Base-by-base conservation (phyloP, 2,113 vertebrate species). In the Chaenocephalus aceratus region DNA sequence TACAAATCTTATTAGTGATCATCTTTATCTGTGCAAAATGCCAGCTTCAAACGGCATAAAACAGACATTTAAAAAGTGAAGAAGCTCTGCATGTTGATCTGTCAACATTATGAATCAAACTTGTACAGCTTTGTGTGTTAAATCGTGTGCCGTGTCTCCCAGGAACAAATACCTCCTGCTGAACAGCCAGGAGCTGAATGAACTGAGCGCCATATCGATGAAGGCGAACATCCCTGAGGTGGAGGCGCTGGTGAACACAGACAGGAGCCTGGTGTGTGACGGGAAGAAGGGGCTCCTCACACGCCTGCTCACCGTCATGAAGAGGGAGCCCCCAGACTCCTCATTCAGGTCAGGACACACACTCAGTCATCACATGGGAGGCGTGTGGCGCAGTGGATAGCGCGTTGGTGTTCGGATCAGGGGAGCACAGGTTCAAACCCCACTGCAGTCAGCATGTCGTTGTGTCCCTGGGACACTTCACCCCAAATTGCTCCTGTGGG, bases 81-180 rank as follows among this genome's bases (percentile, higher is more conserved):
- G 30, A 30, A 30, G 30, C 30, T 30, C 30, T 30, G 30, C 30
- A 30, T 30, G 30, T 30, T 30, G 30, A 30, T 41, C 36, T 41
- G 36, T 41, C 36, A 41, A 41, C 36, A 41, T 41, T 41, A 5
- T 41, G 7, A 41, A 41, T 41, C 5, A 41, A 41, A 41, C 36
- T 41, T 41, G 36, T 41, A 41, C 6, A 41, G 36, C 36, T 41
- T 41, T 41, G 5, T 41, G 26, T 72, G 2, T 62, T 44, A 0
- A 56, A 67, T 44, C 10, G 4, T 41, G 11, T 51, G 34, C 2
- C 36, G 21, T 66, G 10, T 34, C 85, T 94, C 80, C 87, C 79
- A 99, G 98, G 93, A 99, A 99, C 92, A 99, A 99, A 77, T 99
- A 99, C 86, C 95, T 99, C 60, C 96, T 99, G 52, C 88, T 99